Conservation (phyloP, 2,797 vertebrate genomes). For the Pangasius macronema region DNA sequence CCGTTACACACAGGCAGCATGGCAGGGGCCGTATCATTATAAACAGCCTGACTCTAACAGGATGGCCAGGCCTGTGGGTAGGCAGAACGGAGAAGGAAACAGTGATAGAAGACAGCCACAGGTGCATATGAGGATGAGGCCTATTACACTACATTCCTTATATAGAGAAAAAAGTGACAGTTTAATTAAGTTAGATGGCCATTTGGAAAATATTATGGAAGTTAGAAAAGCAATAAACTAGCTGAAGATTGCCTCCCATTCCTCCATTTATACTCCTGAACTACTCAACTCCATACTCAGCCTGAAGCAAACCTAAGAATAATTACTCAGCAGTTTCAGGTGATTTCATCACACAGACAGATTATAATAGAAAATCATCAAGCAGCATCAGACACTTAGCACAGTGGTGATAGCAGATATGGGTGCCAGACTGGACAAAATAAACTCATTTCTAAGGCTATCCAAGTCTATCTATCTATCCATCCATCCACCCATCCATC, state of each 20-base stretch:
- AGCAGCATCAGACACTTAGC: not conserved
- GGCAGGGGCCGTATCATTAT: conserved; percentile 25
- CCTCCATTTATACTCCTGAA: conserved; percentile 22
- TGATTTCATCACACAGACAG: conserved; percentile 26
- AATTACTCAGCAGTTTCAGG: conserved; percentile 32
- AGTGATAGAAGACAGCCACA: conserved; percentile 15
- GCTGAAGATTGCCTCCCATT: conserved; percentile 25
- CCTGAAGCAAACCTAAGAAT: conserved; percentile 20
- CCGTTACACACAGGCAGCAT: not conserved
- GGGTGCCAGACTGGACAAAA: conserved; percentile 6
- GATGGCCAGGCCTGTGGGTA: conserved; percentile 16
- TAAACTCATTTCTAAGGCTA: not conserved
- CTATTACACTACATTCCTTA: conserved; percentile 14
- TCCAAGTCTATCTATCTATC: not conserved
- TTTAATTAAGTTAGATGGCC: conserved; percentile 29
- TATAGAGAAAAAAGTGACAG: conserved; percentile 21
- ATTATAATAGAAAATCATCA: conserved; percentile 5
- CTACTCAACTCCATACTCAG: conserved; percentile 21
- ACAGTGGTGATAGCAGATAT: not conserved
- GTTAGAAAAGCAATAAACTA: conserved; percentile 28
- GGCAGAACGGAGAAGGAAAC: conserved; percentile 19
- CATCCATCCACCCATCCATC: not conserved
- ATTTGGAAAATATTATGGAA: conserved; percentile 14
- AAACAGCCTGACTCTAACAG: conserved; percentile 29
- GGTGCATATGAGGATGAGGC: conserved; percentile 13